phyloP scores from a whole-genome alignment of 2,113 vertebrate species.

The Prunella fulvescens region DNA sequence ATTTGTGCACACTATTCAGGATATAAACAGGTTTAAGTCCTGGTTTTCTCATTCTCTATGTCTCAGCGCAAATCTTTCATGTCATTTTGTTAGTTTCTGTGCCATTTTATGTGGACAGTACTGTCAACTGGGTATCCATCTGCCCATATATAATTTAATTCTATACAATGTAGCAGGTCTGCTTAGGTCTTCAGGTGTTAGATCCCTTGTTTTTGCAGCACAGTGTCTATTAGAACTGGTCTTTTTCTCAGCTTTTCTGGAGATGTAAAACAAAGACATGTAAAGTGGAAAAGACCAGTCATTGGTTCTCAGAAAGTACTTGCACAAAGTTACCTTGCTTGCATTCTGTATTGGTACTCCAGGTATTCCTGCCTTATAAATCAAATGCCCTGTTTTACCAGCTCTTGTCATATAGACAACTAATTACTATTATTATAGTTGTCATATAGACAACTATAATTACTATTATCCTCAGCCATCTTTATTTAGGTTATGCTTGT shows the following conservation, averaged over 20 bases:
- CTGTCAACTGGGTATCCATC: background rate
- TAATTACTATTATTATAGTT: no score
- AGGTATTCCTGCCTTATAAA: background rate
- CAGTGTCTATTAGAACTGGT: background rate
- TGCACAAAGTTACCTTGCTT: background rate
- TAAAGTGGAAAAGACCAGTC: background rate
- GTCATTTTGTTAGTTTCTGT: background rate
- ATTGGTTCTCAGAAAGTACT: background rate
- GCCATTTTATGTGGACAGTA: background rate
- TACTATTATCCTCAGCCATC: background rate
- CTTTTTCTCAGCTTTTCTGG: background rate
- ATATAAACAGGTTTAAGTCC: background rate
- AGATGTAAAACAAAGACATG: background rate
- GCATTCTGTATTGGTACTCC: background rate
- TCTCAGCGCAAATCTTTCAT: background rate
- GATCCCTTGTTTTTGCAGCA: background rate
- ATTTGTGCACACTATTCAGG: background rate
- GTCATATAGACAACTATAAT: background rate
- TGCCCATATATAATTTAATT: background rate
- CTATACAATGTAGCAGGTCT: background rate
- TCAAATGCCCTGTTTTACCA: background rate
- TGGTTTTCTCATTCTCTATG: background rate
- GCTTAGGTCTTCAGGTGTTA: background rate
- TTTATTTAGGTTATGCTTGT: background rate
- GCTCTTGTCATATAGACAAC: background rate